These are phyloP conservation scores for Galerucella pusilla DNA, from an alignment of 2,888 invertebrate species.

Conservation along the genomic window DNA sequence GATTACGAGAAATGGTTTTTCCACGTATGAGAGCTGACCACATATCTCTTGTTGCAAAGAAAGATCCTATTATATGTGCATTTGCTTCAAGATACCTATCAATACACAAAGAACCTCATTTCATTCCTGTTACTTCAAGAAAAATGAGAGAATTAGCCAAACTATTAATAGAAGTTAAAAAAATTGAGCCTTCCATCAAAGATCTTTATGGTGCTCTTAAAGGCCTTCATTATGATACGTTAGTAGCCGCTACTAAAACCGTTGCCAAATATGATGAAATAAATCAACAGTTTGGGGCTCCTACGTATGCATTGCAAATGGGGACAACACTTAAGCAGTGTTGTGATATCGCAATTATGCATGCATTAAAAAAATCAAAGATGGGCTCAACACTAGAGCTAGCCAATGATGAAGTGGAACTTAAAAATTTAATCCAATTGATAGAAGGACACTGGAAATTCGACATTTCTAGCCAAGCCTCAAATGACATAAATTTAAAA, in stretches of 20 bases:
- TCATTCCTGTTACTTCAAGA: neutral
- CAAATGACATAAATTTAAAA: neutral
- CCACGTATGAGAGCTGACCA: neutral
- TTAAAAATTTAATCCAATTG: slow-evolving; percentile 46
- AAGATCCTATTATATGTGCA: slow-evolving; percentile 19
- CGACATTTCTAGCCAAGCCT: slow-evolving; percentile 40
- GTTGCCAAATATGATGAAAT: slow-evolving; percentile 33
- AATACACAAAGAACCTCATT: slow-evolving; percentile 17
- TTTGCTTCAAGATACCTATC: slow-evolving; percentile 22
- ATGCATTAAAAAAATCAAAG: slow-evolving; percentile 42
- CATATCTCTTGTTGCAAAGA: no score
- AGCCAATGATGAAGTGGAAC: slow-evolving; percentile 44
- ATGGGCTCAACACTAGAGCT: neutral
- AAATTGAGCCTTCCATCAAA: slow-evolving; percentile 16
- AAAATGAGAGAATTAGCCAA: no score
- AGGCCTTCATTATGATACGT: slow-evolving; percentile 6
- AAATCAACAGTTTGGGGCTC: slow-evolving; percentile 30
- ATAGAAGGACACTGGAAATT: slow-evolving; percentile 43
- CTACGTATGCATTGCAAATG: slow-evolving; percentile 40
- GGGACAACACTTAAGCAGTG: slow-evolving; percentile 39
- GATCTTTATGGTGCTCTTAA: slow-evolving; percentile 15
- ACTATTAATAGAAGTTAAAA: slow-evolving; percentile 18
- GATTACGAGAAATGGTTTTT: neutral
- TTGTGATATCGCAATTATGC: slow-evolving; percentile 35
- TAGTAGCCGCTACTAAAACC: slow-evolving; percentile 21